phyloP scores from a whole-genome alignment of 1,140 invertebrate genomes.

The Heterodera schachtii region DNA sequence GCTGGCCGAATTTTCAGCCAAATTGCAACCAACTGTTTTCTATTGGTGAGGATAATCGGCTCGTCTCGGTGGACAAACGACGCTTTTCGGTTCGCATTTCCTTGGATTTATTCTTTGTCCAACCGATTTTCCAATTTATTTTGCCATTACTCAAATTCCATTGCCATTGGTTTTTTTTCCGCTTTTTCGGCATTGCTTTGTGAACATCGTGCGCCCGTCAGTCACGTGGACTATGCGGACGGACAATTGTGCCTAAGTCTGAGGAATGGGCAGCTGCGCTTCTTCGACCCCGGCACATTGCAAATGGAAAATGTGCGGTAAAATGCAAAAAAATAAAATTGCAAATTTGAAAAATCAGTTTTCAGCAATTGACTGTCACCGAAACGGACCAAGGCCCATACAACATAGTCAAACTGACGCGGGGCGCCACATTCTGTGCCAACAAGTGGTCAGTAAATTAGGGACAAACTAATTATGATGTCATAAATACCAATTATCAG shows the following conservation, averaged over 20 bases:
- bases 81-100: background rate
- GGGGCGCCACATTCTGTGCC: constrained; percentile 25
- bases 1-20: background rate
- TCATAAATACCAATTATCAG: background rate
- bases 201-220: constrained; percentile 6
- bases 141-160: background rate
- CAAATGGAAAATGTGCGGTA: constrained; percentile 10
- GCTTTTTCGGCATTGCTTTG: constrained; percentile 14
- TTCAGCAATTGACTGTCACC: constrained; percentile 21
- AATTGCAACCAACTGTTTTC: constrained; percentile 19
- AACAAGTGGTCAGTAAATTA: background rate
- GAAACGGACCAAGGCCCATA: background rate
- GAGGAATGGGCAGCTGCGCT: constrained; percentile 11
- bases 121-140: background rate
- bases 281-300: constrained; percentile 9
- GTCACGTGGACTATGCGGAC: constrained; percentile 24
- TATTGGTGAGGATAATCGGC: constrained; percentile 24
- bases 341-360: background rate
- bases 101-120: too few species aligned
- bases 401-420: constrained; percentile 8
- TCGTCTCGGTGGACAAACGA: constrained; percentile 25
- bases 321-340: too few species aligned
- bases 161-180: too few species aligned
- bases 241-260: constrained; percentile 23
- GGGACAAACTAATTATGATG: background rate